phyloP scores from a whole-genome alignment of 2,888 invertebrate genomes.

The Diarsia dahlii region DNA sequence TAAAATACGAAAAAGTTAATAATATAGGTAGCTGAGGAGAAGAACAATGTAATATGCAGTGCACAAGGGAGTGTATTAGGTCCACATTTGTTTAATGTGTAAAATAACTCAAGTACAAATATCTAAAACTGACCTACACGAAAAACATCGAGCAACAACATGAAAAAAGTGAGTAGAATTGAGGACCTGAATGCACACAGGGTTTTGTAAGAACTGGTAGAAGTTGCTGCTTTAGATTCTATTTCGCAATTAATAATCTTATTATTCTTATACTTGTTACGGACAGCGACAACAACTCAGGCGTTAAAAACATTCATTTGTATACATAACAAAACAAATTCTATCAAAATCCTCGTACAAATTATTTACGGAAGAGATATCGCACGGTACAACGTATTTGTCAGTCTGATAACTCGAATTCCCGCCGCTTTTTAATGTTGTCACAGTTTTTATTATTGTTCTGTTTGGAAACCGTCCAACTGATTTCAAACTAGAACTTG shows the following conservation, averaged over 20 bases:
- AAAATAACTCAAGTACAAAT: not conserved
- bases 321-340: slow-evolving; percentile 60
- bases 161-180: not conserved
- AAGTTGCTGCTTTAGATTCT: not conserved
- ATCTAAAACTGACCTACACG: not conserved
- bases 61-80: not conserved
- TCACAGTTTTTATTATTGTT: slow-evolving; percentile 52
- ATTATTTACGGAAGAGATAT: slow-evolving; percentile 58
- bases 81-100: not conserved
- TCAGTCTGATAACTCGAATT: slow-evolving; percentile 47
- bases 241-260: not conserved
- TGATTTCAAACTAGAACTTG: slow-evolving; percentile 33
- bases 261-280: not conserved
- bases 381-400: slow-evolving; percentile 31
- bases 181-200: not conserved
- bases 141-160: not conserved
- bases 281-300: not conserved
- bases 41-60: not conserved
- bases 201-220: not conserved
- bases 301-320: slow-evolving; percentile 45
- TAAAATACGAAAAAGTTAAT: not conserved
- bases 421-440: slow-evolving; percentile 41
- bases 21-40: not conserved
- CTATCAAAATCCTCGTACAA: slow-evolving; percentile 17
- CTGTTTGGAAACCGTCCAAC: slow-evolving; percentile 58